Percentiles rank a stretch among this genome's conserved stretches.
Conservation (phyloP, 2,797 vertebrate species). For the Acanthurus lineatus region DNA sequence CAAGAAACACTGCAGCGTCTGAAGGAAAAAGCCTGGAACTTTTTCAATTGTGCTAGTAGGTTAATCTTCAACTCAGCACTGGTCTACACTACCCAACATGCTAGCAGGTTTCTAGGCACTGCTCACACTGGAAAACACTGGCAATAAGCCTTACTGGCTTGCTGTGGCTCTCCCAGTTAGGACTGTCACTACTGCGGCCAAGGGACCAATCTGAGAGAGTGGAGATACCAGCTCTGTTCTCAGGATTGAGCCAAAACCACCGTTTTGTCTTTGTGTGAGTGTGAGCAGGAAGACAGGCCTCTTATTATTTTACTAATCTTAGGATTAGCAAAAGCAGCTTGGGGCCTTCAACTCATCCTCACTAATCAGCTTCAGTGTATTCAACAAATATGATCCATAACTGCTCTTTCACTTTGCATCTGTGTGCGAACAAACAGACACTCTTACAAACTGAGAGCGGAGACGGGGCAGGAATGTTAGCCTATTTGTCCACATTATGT, state of each 20-base stretch:
- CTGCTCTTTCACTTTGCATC: slow-evolving; percentile 62
- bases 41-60: slow-evolving; percentile 79
- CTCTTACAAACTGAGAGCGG: slow-evolving; percentile 24
- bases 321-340: slow-evolving; percentile 84
- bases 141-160: slow-evolving; percentile 65
- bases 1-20: slow-evolving; percentile 29
- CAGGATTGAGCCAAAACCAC: slow-evolving; percentile 63
- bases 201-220: slow-evolving; percentile 71
- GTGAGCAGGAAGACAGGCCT: slow-evolving; percentile 71
- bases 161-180: slow-evolving; percentile 55
- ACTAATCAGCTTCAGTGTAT: slow-evolving; percentile 77
- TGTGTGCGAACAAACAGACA: slow-evolving; percentile 49
- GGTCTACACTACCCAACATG: slow-evolving; percentile 42
- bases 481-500: background rate
- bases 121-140: slow-evolving; percentile 62
- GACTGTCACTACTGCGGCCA: slow-evolving; percentile 64
- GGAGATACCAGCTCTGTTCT: slow-evolving; percentile 76
- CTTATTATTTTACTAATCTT: slow-evolving; percentile 83
- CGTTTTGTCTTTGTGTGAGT: slow-evolving; percentile 60
- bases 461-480: slow-evolving; percentile 12
- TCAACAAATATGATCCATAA: slow-evolving; percentile 77
- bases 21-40: slow-evolving; percentile 60
- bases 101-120: slow-evolving; percentile 46
- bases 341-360: slow-evolving; percentile 70
- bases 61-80: slow-evolving; percentile 70